phyloP scores from a whole-genome alignment of 1,140 invertebrate genomes.

The Holcopasites calliopsidis region DNA sequence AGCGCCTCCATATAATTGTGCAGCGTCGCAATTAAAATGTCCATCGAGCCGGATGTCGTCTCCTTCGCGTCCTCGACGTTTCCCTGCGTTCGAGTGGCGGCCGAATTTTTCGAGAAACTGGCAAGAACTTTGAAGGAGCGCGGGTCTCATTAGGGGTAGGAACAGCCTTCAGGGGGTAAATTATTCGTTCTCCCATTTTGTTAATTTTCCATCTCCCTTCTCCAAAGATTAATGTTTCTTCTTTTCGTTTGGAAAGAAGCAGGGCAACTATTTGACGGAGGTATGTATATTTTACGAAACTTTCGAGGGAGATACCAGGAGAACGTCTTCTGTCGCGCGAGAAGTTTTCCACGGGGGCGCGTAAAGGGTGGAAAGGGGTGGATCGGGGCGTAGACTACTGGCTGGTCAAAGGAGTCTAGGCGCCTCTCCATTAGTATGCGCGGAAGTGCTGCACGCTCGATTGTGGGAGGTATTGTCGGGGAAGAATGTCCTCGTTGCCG shows the following conservation, averaged over 20 bases:
- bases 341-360: slow-evolving; percentile 51
- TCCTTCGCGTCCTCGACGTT: background rate
- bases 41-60: background rate
- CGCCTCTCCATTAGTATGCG: slow-evolving; percentile 70
- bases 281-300: too few species aligned
- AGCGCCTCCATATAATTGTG: slow-evolving; percentile 27
- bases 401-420: slow-evolving; percentile 59
- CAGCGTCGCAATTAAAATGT: slow-evolving; percentile 55
- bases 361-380: slow-evolving; percentile 6
- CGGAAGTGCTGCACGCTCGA: slow-evolving; percentile 66
- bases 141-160: too few species aligned
- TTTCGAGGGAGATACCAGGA: background rate
- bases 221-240: too few species aligned
- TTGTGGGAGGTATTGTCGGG: slow-evolving; percentile 69
- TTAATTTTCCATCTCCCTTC: too few species aligned
- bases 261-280: too few species aligned
- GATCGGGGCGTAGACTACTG: slow-evolving; percentile 32
- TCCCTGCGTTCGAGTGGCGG: background rate
- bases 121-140: background rate
- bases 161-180: too few species aligned
- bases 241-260: background rate
- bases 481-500: slow-evolving; percentile 72
- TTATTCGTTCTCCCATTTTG: too few species aligned
- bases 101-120: background rate
- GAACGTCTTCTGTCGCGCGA: background rate